Evolutionary conservation across 1,140 invertebrate genomes (phyloP), one percentile per base, ranked within the genome.

Genomic region (Pectinophora gossypiella): DNA sequence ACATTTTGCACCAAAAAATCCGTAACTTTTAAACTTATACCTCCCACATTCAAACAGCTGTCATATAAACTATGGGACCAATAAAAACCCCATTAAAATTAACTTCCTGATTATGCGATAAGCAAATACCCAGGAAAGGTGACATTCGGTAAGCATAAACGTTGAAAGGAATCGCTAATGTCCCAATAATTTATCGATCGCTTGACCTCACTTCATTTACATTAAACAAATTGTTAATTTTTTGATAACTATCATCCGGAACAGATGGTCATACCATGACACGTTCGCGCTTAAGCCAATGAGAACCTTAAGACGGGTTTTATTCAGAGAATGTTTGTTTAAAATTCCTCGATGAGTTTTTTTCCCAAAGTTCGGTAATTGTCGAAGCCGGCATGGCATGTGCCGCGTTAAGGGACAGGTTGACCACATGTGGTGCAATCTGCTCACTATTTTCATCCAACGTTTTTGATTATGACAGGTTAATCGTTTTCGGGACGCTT

Each of bases 161-260:
- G 59, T 66, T 64, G 50, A 58, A 71, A 72, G 61, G 63, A 64
- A 66, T 68, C 73, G 74, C 74, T 86, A 76, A 84, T 76, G 72
- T 63, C 49, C 63, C 64, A 70, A 81, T 84, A 85, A 85, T 84
- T 87, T 87, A 85, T 80, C 68, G 76, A 80, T 50, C 59, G 65
- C 60, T 72, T 77, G 72, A 76, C 76, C 73, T 71, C 76, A 71
- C 64, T 75, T 86, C 81, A 84, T 87, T 87, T 85, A 76, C 78
- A 76, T 87, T 87, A 87, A 86, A 87, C 84, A 87, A 87, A 87
- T 87, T 87, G 81, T 85, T 85, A 85, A 87, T 87, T 87, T 83
- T 80, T 85, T 71, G 83, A 87, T 87, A 87, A 72, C 76, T 76
- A 87, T 84, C 81, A 76, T 80, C 79, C 75, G 81, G 74, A 78